Base-by-base conservation (phyloP, 2,113 vertebrate genomes). In the Atherinomorus stipes region DNA sequence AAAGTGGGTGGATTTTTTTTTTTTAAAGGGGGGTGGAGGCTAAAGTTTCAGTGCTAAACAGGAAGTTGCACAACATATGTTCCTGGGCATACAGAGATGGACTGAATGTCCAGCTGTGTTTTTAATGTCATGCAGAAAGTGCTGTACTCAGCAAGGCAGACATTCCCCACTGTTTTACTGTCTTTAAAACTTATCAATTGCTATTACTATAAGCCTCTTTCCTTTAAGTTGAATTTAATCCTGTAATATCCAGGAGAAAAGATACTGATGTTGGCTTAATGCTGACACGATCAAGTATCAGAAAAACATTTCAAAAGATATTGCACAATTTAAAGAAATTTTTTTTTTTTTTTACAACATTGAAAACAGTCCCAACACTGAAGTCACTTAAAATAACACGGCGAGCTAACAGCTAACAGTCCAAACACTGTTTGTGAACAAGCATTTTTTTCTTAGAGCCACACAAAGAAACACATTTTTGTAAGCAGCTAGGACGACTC, bases 41-140 rank as follows among this genome's bases (percentile, higher is more conserved):
- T 81, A 64, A 74, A 74, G 83, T 82, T 63, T 84, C 67, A 22
- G 49, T 74, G 66, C 86, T 88, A 84, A 91, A 92, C 86, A 92
- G 91, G 90, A 93, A 90, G 88, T 92, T 92, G 86, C 87, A 78
- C 86, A 91, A 92, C 85, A 88, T 91, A 84, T 93, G 86, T 84
- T 88, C 76, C 79, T 88, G 87, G 81, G 86, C 84, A 75, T 82
- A 62, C 66, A 75, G 64, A 76, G 56, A 62, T 47, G 52, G 83
- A 85, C 67, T 75, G 71, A 87, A 83, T 87, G 85, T 61, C 84
- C 88, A 87, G 85, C 87, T 89, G 89, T 81, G 84, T 76, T 71
- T 71, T 23, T 38, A 81, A 74, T 76, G 80, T 64, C 44, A 59
- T 65, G 42, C 65, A 81, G 62, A 80, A 74, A 66, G 42, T 40